These are phyloP conservation scores for Ophioderma brevispina DNA, from an alignment of 35 echinoderm and acorn worm species.

Conservation along the genomic window DNA sequence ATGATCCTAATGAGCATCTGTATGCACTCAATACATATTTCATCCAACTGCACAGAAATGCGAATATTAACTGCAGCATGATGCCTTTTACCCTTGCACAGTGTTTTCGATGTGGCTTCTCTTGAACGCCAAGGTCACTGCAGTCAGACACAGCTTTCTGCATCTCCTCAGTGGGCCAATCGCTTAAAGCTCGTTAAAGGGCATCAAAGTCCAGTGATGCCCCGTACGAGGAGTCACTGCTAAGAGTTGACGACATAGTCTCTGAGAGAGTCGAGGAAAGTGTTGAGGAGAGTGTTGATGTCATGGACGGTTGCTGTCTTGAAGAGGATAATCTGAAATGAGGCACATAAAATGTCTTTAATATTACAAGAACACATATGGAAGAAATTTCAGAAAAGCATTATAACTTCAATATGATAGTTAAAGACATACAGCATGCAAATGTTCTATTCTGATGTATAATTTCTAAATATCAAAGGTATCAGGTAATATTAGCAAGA, in stretches of 20 bases:
- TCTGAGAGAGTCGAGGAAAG: not conserved
- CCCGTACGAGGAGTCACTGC: slow-evolving; percentile 48
- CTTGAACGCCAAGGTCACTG: slow-evolving; percentile 53
- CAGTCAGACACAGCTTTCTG: slow-evolving; percentile 85
- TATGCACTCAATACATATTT: no score
- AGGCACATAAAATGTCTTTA: not conserved
- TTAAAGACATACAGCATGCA: no score
- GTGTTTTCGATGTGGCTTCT: slow-evolving; percentile 77
- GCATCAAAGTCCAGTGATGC: slow-evolving; percentile 93
- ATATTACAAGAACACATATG: no score
- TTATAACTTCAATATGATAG: no score
- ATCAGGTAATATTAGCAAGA: no score
- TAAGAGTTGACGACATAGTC: slow-evolving; percentile 39
- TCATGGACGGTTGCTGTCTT: not conserved
- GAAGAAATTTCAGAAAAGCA: no score
- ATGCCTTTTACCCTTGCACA: slow-evolving; percentile 65
- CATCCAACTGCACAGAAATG: no score
- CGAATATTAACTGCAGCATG: no score
- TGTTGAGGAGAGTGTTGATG: not conserved
- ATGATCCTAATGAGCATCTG: no score
- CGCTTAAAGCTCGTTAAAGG: slow-evolving; percentile 82
- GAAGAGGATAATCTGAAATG: not conserved
- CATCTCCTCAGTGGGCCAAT: slow-evolving; percentile 94
- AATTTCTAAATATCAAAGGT: no score
- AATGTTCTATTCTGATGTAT: no score